Base-by-base conservation (phyloP, 37 sponge, comb jelly and placozoan genomes). In the Sycon ciliatum region DNA sequence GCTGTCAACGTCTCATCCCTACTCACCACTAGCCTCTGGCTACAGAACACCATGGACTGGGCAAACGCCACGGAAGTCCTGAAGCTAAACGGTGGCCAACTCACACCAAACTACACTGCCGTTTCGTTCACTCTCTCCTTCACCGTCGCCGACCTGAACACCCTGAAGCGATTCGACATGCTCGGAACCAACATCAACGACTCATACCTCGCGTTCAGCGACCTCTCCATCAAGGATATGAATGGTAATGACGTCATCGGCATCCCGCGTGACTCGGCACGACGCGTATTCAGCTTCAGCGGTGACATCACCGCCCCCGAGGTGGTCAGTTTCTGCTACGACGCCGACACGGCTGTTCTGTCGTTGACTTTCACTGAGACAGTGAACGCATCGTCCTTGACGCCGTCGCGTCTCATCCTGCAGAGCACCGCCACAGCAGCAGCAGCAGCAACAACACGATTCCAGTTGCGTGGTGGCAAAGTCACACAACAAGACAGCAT, bases 291-390 rank as follows among this genome's bases (percentile, higher is more conserved):
- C n/a, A 38, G 79, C 53, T 55, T 83, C 36, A 55, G 11, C 3
- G 34, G 31, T 61, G 93, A 92, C 76, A 78, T 85, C 16, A 76
- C 46, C 18, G 71, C 81, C 28, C 93, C 93, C 7, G 67, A 52
- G 34, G 3, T 92, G 1, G 74, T 92, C 5, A 38, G 39, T 23
- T 92, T 56, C 56, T 79, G 83, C 34, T 77, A 87, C 1, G 83
- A 87, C 71, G 73, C 87, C 74, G 76, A 85, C 60, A 32, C 69
- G 0, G 56, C 79, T 1, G 69, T 55, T 54, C 75, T 92, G 9
- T 65, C 76, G 55, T 79, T 92, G 27, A 85, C 83, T 13, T 92
- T 92, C 75, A 79, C 85, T 24, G 93, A 92, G 40, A 85, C 88
- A 34, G 79, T 92, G 23, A 92, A 92, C 56, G 73, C 78, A 0